These are phyloP conservation scores for Poecilia wingei DNA, from an alignment of 2,797 vertebrate species.

Conservation along the genomic window DNA sequence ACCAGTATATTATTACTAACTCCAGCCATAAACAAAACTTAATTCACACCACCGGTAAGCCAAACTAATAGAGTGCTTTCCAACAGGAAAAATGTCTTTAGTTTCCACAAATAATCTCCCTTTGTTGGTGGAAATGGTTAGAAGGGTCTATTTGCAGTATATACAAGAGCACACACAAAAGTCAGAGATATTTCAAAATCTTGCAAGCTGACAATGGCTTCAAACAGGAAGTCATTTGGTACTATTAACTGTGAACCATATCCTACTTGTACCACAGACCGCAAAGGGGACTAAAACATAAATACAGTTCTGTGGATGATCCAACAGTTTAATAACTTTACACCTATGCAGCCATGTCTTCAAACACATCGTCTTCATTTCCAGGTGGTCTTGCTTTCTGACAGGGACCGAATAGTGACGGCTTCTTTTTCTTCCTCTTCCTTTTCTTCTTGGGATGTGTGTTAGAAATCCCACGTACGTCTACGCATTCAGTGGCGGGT, in stretches of 20 bases:
- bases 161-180: background rate
- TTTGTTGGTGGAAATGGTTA: no score
- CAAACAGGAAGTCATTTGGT: background rate
- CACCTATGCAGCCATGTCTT: background rate
- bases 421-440: background rate
- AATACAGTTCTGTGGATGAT: background rate
- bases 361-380: constrained; percentile 35
- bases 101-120: no score
- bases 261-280: background rate
- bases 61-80: no score
- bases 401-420: constrained; percentile 44
- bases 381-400: constrained; percentile 35
- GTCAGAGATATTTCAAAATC: background rate
- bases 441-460: constrained; percentile 41
- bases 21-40: no score
- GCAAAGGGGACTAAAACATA: background rate
- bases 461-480: constrained; percentile 74
- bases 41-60: no score
- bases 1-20: no score
- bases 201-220: background rate
- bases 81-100: no score
- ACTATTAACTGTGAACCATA: background rate
- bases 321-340: constrained; percentile 2
- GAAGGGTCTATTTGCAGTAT: no score
- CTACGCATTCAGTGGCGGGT: constrained; percentile 56